A percentile compares a stretch with the other conserved stretches of the same genome.
Conservation (phyloP, 2,797 vertebrate genomes). For the Onychomys leucogaster region DNA sequence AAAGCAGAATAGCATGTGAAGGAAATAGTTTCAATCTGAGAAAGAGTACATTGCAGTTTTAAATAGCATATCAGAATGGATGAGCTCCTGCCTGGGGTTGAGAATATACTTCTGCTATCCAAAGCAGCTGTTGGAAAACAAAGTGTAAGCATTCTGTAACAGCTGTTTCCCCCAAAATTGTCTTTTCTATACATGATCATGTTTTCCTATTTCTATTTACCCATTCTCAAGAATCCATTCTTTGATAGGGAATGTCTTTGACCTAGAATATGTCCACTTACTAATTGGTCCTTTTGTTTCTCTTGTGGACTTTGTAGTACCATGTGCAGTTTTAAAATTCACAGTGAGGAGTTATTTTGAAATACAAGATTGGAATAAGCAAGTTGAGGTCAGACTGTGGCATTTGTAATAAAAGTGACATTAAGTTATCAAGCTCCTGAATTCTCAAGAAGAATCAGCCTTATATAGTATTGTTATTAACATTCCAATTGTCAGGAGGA, state of each 20-base stretch:
- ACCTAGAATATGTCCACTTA: background rate
- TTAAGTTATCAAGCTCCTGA: background rate
- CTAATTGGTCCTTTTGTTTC: background rate
- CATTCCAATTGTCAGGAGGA: background rate
- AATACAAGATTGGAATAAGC: conserved; percentile 27
- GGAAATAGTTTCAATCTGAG: background rate
- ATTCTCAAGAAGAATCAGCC: conserved; percentile 47
- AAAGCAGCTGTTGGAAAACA: background rate
- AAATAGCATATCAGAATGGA: background rate
- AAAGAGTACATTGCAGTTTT: background rate
- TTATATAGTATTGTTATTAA: conserved; percentile 15
- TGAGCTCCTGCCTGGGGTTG: background rate
- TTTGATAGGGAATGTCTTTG: conserved; percentile 29
- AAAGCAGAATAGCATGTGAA: background rate
- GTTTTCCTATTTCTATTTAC: background rate
- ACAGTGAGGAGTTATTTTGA: background rate
- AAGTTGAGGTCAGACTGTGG: background rate
- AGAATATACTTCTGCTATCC: background rate
- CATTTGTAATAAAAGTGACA: conserved; percentile 18
- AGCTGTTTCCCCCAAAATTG: background rate
- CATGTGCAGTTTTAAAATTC: conserved; percentile 22
- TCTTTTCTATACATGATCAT: background rate
- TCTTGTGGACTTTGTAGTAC: background rate
- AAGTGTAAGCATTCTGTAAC: background rate
- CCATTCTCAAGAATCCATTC: background rate